Conservation (phyloP, 2,888 invertebrate genomes). For the Parnassius mnemosyne region DNA sequence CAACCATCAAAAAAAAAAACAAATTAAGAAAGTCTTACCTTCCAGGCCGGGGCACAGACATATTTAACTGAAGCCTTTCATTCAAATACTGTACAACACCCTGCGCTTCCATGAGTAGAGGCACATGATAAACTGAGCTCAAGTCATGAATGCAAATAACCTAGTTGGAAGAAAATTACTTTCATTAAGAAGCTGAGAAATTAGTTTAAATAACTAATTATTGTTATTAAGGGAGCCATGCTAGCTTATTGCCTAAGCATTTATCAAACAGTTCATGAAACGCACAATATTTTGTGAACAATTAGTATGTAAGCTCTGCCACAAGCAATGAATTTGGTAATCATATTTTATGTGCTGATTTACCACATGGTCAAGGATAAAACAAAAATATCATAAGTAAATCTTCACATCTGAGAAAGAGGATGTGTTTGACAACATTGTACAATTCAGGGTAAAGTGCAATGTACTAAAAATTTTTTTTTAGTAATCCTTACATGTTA, state of each 20-base stretch:
- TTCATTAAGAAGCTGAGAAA: not conserved
- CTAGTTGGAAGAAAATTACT: constrained; percentile 54
- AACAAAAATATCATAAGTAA: not conserved
- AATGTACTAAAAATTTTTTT: too few species aligned
- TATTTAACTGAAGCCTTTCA: constrained; percentile 87
- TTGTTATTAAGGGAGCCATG: too few species aligned
- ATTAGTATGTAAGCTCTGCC: not conserved
- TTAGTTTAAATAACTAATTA: too few species aligned
- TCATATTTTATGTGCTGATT: too few species aligned
- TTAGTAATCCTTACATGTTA: too few species aligned
- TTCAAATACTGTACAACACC: constrained; percentile 92
- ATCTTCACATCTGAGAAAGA: too few species aligned
- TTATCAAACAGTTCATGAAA: too few species aligned
- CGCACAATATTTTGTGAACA: not conserved
- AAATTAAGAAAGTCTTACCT: constrained; percentile 61
- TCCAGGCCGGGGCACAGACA: constrained; percentile 84
- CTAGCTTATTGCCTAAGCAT: too few species aligned
- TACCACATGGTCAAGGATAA: not conserved
- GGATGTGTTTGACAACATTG: too few species aligned
- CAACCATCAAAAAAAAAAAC: not conserved
- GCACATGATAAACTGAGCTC: constrained; percentile 97
- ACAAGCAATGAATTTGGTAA: too few species aligned
- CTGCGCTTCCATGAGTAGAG: constrained; percentile 94
- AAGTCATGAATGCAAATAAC: constrained; percentile 97
- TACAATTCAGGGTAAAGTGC: too few species aligned